Evolutionary conservation across 1,140 invertebrate species (phyloP), one percentile per base, ranked within the genome.

Genomic region (Sitobion miscanthi): DNA sequence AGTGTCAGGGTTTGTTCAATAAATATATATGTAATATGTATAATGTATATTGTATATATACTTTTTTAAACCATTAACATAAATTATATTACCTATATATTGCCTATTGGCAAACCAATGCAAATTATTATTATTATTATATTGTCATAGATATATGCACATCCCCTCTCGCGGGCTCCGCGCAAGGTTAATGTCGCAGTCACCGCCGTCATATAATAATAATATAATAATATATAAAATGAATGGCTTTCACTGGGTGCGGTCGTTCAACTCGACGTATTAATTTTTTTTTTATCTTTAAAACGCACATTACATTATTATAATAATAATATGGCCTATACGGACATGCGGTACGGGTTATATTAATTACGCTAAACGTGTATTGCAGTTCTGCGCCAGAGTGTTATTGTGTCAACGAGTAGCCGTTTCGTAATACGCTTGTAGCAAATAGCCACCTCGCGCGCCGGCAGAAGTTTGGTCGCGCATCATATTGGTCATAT

Each of bases 161-260:
- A 20, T 69, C 42, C 42, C 90, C 57, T 90, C 89, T 57, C n/a
- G 20, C 87, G 87, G 38, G 4, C 21, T 45, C 17, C 30, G n/a
- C 69, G 90, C 82, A 93, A 93, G 82, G 91, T 93, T 93, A 93
- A 93, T 93, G 91, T 93, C 91, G 49, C 77, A 23, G 90, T 30
- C 52, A 11, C 49, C 49, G 77, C 35, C 30, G n/a, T 42, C 82
- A 93, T 86, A 93, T 86, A 35, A 87, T 83, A 83, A 83, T 83
- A 83, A 8, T 38, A 83, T 38, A 38, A 83, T 38, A 23, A 82
- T 83, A 88, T 45, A 52, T 38, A 35, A 62, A 69, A 77, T n/a
- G 69, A 52, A 93, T 57, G 21, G 82, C 91, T 93, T 93, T 93
- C 91, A 86, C 82, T 93, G 52, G 49, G 35, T 11, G 82, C 90